phyloP scores from a whole-genome alignment of 2,797 vertebrate genomes.

The Tragopan temminckii region DNA sequence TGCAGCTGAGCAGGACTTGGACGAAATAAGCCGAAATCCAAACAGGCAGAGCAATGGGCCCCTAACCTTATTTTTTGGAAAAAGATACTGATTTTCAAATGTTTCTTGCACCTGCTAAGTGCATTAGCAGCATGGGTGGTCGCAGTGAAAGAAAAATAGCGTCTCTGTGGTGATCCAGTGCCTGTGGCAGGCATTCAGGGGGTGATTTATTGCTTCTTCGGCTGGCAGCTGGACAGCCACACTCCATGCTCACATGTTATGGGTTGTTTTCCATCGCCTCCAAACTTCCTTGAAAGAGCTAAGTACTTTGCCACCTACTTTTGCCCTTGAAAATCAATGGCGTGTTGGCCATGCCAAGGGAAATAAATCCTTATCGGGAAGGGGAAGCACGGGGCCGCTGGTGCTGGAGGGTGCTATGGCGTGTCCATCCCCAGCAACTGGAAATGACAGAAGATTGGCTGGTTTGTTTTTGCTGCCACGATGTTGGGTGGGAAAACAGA shows the following conservation, averaged over 20 bases:
- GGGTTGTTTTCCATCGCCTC: not conserved
- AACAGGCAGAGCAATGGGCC: not conserved
- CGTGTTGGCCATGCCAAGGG: not conserved
- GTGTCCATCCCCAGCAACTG: conserved; percentile 32
- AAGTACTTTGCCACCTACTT: conserved; percentile 23
- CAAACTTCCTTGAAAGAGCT: conserved; percentile 51
- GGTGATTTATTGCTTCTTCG: conserved; percentile 35
- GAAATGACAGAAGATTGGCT: not conserved
- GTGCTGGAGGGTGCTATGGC: not conserved
- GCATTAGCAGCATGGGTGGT: not conserved
- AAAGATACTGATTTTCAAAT: not conserved
- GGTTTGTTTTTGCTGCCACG: not conserved
- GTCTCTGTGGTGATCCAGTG: conserved; percentile 31
- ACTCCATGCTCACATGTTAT: not conserved
- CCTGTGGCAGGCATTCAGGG: conserved; percentile 27
- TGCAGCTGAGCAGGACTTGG: not conserved
- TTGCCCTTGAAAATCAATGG: not conserved
- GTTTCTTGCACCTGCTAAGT: conserved; percentile 20
- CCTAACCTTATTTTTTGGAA: not conserved
- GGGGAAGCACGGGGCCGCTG: not conserved
- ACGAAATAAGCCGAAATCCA: not conserved
- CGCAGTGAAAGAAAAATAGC: not conserved
- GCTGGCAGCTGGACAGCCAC: conserved; percentile 11
- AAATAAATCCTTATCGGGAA: conserved; percentile 32
- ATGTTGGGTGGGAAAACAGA: not conserved